A percentile compares a stretch with the other conserved stretches of the same genome.
These are phyloP conservation scores for Rhea pennata DNA, from an alignment of 2,113 vertebrate genomes.

Conservation along the genomic window DNA sequence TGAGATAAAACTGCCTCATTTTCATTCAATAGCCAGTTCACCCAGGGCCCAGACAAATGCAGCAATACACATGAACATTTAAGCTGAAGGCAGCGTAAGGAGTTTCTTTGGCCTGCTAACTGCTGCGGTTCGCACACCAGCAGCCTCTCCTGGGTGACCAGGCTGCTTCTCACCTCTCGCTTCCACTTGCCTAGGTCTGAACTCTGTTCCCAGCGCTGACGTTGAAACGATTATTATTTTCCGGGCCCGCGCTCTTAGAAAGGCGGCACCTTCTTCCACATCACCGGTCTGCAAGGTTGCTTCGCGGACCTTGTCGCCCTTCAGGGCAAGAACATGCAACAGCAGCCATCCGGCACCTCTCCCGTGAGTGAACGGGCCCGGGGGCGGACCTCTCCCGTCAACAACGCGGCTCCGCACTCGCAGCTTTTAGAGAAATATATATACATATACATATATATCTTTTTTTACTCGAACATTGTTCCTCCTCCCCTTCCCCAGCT, in stretches of 20 bases:
- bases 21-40: accelerated
- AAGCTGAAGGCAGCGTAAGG: too few relatives aligned
- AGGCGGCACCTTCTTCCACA: too few relatives aligned
- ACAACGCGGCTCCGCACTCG: too few relatives aligned
- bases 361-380: neutral
- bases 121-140: too few relatives aligned
- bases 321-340: too few relatives aligned
- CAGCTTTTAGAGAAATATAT: neutral
- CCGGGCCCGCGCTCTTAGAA: too few relatives aligned
- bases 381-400: too few relatives aligned
- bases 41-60: accelerated
- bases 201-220: neutral
- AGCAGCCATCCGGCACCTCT: neutral
- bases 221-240: neutral
- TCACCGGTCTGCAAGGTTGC: too few relatives aligned
- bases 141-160: neutral
- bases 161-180: neutral
- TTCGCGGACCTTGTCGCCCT: neutral
- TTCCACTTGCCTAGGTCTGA: neutral
- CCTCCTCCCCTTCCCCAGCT: neutral
- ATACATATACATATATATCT: too few relatives aligned
- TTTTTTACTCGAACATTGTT: neutral
- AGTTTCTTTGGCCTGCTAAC: too few relatives aligned
- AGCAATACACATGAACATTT: accelerated
- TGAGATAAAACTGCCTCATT: neutral